Conservation (phyloP, 2,797 vertebrate species). For the Cyprinella venusta region DNA sequence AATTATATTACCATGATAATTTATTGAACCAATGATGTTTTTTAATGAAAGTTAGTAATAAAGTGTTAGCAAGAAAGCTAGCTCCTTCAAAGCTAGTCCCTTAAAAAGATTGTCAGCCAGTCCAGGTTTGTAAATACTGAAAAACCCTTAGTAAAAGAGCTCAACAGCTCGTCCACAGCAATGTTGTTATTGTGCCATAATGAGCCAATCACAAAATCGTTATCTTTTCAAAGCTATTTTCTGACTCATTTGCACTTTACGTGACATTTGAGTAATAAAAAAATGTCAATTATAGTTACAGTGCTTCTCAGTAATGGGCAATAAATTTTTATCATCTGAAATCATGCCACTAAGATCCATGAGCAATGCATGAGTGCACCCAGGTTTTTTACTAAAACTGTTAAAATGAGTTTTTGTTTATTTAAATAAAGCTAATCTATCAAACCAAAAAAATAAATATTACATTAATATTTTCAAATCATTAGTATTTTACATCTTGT, state of each 20-base stretch:
- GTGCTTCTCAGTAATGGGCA: slow-evolving; percentile 2
- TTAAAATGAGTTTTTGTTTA: background rate
- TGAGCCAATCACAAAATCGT: background rate
- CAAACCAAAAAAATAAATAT: background rate
- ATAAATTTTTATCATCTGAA: slow-evolving; percentile 24
- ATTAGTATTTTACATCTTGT: too few relatives aligned
- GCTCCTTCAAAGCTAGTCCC: background rate
- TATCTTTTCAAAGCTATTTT: background rate
- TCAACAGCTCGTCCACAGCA: background rate
- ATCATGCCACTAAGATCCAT: slow-evolving; percentile 31
- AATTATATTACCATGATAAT: background rate
- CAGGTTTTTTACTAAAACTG: background rate
- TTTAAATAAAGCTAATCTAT: background rate
- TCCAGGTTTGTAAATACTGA: background rate
- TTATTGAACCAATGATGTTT: background rate
- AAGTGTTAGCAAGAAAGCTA: too few relatives aligned
- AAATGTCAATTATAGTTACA: background rate
- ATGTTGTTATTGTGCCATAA: background rate
- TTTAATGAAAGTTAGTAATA: too few relatives aligned
- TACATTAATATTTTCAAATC: too few relatives aligned
- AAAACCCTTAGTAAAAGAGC: background rate
- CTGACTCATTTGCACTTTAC: slow-evolving; percentile 21
- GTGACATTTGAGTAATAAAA: background rate
- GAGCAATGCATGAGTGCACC: slow-evolving; percentile 32
- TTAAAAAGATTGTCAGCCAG: too few relatives aligned